Base-by-base conservation (phyloP, 1,140 invertebrate genomes). In the Drosophila kikkawai region DNA sequence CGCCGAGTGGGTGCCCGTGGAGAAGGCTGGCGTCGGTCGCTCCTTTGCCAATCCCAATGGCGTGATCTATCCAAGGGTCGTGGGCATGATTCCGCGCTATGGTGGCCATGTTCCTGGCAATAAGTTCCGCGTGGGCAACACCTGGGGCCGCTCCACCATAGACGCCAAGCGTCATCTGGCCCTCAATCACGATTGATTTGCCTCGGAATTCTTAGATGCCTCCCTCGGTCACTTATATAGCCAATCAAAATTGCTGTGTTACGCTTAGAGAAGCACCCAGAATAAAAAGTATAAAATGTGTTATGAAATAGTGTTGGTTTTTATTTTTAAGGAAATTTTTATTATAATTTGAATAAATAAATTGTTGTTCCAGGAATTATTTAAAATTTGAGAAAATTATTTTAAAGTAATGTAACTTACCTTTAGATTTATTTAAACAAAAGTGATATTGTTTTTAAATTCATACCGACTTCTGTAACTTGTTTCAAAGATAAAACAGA, bases 51-150 rank as follows among this genome's bases (percentile, higher is more conserved):
- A 94, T 91, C 94, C 93, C 4, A 94, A 94, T 12, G 91, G 93
- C 13, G 94, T 95, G 83, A 95, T 96, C 55, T 96, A 96, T 77
- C 95, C 95, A 78, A 95, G 95, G 66, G 94, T 96, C 66, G 94
- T 95, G 41, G 95, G 96, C 12, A 94, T 96, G 93, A 83, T 96
- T 58, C 96, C 96, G 0, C 95, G 95, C 85, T 97, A 97, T 91
- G 94, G 94, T 6, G 96, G 96, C 3, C 96, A 97, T 79, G 94
- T 96, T 53, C 96, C 96, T 1, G 96, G 96, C 45, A 94, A 94
- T 56, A 93, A 94, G 4, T 94, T 79, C 69, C 95, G 95, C 76
- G 95, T 94, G 88, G 96, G 96, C 22, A 95, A 95, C 86, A 96
- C 96, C 0, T 96, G 95, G 91, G 96, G 96, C 37, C 94, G 94